Base-by-base conservation (phyloP, 1,140 invertebrate genomes). In the Samia ricini region DNA sequence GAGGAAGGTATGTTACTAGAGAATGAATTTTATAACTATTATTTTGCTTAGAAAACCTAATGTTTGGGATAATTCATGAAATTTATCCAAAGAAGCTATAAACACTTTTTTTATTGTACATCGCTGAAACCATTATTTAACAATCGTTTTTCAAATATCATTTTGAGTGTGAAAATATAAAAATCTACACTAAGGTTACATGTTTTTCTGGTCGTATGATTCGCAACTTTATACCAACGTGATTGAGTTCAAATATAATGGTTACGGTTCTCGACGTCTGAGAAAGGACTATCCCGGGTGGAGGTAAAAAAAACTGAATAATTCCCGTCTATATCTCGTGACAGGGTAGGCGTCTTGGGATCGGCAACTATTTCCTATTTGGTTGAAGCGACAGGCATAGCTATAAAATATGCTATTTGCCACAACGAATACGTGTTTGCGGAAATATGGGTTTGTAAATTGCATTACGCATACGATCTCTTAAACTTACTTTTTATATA, bases 231-330 rank as follows among this genome's bases (percentile, higher is more conserved):
- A 20, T 5, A 6, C n/a, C 26, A 4, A 20, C 18, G 24, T 33
- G 0, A 57, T 33, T 42, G 19, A 2, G 56, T 61, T 71, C 55
- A 42, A 62, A 66, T 70, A 24, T 57, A 56, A 58, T 51, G 26
- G 70, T 76, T 82, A 64, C 59, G 71, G 64, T 67, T 59, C 64
- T 71, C 71, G 51, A 67, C 36, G 60, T 57, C 42, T 59, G 36
- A 61, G 59, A 61, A 66, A 50, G 59, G 65, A 77, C 81, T 64
- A 78, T 81, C 72, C 69, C 55, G 56, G 66, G 72, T 69, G 74
- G 72, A 74, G 76, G 72, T 82, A 77, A 81, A 83, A n/a, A n/a
- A 85, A 83, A 84, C 75, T 81, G 79, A 82, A 83, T 85, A 81
- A 86, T 85, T 81, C 77, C 72, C 74, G 71, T 80, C 81, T 77